A percentile compares a stretch with the other conserved stretches of the same genome.
phyloP scores from a whole-genome alignment of 2,888 invertebrate genomes.

The Parnassius mnemosyne region DNA sequence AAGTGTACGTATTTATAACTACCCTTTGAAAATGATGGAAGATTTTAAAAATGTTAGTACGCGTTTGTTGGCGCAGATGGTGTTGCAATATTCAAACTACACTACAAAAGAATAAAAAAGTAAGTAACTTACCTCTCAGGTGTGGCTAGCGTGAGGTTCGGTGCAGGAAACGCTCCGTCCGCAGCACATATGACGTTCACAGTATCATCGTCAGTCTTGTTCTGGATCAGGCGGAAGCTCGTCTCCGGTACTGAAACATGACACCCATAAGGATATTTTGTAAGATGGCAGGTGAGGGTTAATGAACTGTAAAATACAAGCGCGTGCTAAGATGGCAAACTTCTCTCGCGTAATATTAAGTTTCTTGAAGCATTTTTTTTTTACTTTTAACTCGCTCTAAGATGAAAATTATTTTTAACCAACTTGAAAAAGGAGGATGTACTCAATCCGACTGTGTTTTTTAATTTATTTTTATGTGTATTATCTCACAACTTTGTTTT shows the following conservation, averaged over 20 bases:
- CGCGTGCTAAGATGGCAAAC: constrained; percentile 21
- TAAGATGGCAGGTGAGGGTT: constrained; percentile 27
- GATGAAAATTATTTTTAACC: too few species aligned
- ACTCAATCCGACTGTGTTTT: too few species aligned
- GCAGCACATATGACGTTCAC: constrained; percentile 79
- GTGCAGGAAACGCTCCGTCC: constrained; percentile 79
- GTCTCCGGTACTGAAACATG: constrained; percentile 73
- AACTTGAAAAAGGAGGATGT: too few species aligned
- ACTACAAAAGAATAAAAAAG: not conserved
- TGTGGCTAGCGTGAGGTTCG: constrained; percentile 74
- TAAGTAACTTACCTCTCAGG: constrained; percentile 63
- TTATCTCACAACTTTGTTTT: too few species aligned
- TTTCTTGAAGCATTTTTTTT: constrained; percentile 15
- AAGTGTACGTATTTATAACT: too few species aligned
- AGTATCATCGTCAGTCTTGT: constrained; percentile 75
- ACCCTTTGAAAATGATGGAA: too few species aligned
- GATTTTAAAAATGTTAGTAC: too few species aligned
- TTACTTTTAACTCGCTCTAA: too few species aligned
- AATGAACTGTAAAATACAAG: constrained; percentile 29
- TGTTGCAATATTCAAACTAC: too few species aligned
- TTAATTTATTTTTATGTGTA: too few species aligned
- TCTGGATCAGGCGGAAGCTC: constrained; percentile 75
- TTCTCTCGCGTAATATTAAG: constrained; percentile 18
- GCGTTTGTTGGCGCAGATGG: too few species aligned
- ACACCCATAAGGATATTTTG: constrained; percentile 27